Conservation (phyloP, 1,140 invertebrate genomes). For the Hypsibius dujardini region DNA sequence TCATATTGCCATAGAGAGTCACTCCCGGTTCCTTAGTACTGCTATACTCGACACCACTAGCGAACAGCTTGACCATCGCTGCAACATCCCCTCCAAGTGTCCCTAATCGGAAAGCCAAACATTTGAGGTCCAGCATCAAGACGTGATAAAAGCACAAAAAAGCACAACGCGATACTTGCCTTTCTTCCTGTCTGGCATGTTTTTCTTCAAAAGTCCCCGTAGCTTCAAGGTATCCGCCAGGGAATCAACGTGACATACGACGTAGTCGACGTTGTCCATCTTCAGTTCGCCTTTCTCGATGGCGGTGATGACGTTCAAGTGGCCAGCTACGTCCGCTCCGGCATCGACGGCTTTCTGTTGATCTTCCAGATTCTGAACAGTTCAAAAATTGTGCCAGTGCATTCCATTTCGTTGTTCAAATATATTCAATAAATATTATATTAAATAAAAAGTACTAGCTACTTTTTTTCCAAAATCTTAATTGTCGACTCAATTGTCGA, state of each 20-base stretch:
- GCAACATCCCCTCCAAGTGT: neutral
- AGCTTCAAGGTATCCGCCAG: constrained; percentile 5
- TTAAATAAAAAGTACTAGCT: too few relatives aligned
- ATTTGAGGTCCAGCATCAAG: neutral
- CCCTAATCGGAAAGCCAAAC: neutral
- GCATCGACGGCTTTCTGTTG: constrained; percentile 3
- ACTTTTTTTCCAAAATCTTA: too few relatives aligned
- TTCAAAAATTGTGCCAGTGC: too few relatives aligned
- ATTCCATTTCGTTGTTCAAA: too few relatives aligned
- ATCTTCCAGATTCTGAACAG: too few relatives aligned
- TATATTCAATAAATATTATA: too few relatives aligned
- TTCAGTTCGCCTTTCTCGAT: constrained; percentile 2
- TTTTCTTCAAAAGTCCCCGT: constrained; percentile 5
- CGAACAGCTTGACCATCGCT: neutral
- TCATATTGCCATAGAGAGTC: neutral
- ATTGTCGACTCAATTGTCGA: too few relatives aligned
- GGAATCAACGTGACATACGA: constrained; percentile 5
- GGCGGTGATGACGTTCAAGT: neutral
- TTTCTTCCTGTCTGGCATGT: constrained; percentile 1
- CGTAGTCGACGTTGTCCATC: neutral
- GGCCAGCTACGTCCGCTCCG: neutral
- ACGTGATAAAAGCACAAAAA: too few relatives aligned
- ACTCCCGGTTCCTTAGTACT: neutral
- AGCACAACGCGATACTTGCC: neutral
- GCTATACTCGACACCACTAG: neutral